Evolutionary conservation across 1,140 invertebrate genomes (phyloP), one percentile per base, ranked within the genome.

Genomic region (Scaptodrosophila lebanonensis): DNA sequence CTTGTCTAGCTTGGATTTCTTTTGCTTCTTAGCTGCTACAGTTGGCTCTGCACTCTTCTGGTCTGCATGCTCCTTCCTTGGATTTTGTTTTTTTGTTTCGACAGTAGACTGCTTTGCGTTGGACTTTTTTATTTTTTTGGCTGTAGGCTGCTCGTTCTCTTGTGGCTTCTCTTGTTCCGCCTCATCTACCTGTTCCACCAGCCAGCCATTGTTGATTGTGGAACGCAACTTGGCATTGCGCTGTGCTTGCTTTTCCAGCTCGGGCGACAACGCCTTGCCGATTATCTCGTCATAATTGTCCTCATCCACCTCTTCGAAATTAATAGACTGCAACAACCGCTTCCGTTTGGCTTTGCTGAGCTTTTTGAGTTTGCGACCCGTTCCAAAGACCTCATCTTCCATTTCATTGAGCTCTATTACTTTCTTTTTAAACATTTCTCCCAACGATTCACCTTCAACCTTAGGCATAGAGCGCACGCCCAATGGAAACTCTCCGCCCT

Each of bases 401-500:
- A 85, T 62, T 12, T 83, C 47, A 16, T 86, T 72, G 3, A 75
- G 53, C 29, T 82, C 63, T 3, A 44, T 16, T 2, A 84, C 68
- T 51, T 86, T 87, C 16, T 86, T 60, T 30, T 86, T 70, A 1
- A 87, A 70, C 25, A 86, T 32, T 18, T 84, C 72, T 1, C 64
- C 36, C 3, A 83, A 30, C 1, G 63, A 44, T 16, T 70, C 50
- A 1, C 63, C 58, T 3, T 83, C 63, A 2, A 64, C 50, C 27
- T 73, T 66, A 4, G 83, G 76, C 27, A 91, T 77, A 49, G 86
- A 85, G 42, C 91, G 89, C 4, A 92, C 67, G 5, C 91, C 91
- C 4, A 93, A 57, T 3, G 92, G 92, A 87, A 92, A 93, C 29
- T 88, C 85, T 11, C 91, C 92, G 30, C 86, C 52, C 1, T 88